Evolutionary conservation across 2,797 vertebrate species (phyloP), one percentile per base, ranked within the genome.

Genomic region (Mus minutoides): DNA sequence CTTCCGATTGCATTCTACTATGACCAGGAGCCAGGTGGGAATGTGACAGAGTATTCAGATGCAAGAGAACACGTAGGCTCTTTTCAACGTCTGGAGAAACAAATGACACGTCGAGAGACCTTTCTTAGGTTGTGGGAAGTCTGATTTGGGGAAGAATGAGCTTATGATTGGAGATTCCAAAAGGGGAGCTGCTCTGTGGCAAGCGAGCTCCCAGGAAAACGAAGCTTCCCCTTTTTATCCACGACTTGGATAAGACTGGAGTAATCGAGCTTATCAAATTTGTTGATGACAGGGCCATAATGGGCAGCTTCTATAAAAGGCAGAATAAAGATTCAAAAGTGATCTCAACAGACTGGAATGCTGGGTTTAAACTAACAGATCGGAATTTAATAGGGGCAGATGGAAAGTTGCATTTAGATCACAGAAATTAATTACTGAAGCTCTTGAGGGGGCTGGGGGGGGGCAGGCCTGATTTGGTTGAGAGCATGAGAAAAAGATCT

Each of bases 391-490:
- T 94, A 97, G 78, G 96, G 94, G 96, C 95, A 97, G 96, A 98
- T 97, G 96, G 96, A 97, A 97, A 97, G 97, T 97, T 17, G 16
- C 95, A 96, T 97, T 97, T 97, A 97, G 95, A 97, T 94, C 77
- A 56, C 79, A 95, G 83, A 97, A 95, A 97, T 97, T 97, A 97
- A 97, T 98, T 97, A 75, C 92, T 96, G 88, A 92, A 82, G 91
- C 96, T 97, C 94, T 96, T 77, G 80, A 94, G 84, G 78, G 88
- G 95, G 49, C 26, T 96, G 73, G 80, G 17, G 56, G 19, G 58
- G 85, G 79, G 69, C 56, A 90, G 92, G 64, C 60, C 92, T 92
- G 88, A 92, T 88, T 97, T 97, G 97, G 88, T 94, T 94, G 71
- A 73, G 88, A 93, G 83, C 93, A 83, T 46, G 46, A 94, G 92